Evolutionary conservation across 2,113 vertebrate genomes (phyloP), one percentile per base, ranked within the genome.

Genomic region (Chloropsis hardwickii): DNA sequence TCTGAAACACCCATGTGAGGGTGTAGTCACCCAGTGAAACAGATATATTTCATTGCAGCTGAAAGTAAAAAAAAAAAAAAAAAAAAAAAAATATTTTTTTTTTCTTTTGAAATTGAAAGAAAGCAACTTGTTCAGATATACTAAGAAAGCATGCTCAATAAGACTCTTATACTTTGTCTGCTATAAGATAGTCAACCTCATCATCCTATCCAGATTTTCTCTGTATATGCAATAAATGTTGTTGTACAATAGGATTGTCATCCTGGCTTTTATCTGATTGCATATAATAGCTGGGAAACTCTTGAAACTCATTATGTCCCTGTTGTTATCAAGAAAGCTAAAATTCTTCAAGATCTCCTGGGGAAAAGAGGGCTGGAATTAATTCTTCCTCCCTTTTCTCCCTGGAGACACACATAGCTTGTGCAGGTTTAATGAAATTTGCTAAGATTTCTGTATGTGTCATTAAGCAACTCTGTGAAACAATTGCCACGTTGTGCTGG

Each of bases 401-500:
- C 54, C 33, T 20, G 42, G 58, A 94, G 82, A 61, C 29, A 27
- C 17, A 50, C 17, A 21, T 27, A 51, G 54, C 48, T 74, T 62
- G 27, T 67, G 44, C 0, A 0, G 74, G 16, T 82, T 92, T 84
- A 83, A 86, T 77, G 64, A 94, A 90, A 74, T 94, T 95, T 95
- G 51, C 53, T 81, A 47, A 93, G 84, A 94, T 81, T 92, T 90
- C 81, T 90, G 60, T 85, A 24, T 54, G 64, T 73, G 51, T 31
- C 80, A 78, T 62, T 65, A 84, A 81, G 70, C 47, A 81, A 18
- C 51, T 31, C 66, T 50, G 51, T 56, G 81, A 56, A 95, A 96
- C 73, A 80, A 90, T 79, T 94, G 31, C 56, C n/a, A 15, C 31
- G 31, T 83, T 95, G 79, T 92, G 83, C 92, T 94, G 85, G 76